Evolutionary conservation across 2,113 vertebrate genomes (phyloP).

Genomic region (Cyprinodon tularosa): DNA sequence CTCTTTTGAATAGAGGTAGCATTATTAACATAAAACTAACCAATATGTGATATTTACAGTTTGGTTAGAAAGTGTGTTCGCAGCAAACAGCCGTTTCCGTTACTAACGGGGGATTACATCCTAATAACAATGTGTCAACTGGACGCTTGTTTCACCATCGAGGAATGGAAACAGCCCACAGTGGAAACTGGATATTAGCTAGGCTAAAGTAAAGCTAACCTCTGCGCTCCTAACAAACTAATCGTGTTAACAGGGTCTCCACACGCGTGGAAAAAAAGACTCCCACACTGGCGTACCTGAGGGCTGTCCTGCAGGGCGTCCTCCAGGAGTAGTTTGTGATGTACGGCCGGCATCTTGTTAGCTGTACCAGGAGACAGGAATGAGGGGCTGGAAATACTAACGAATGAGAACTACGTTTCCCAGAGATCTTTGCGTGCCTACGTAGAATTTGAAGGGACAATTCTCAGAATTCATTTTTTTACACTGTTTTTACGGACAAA

Average conservation of each 20-base stretch:
- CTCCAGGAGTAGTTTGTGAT: constrained; percentile 94
- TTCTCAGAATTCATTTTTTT: constrained; percentile 37
- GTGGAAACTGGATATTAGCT: constrained; percentile 11
- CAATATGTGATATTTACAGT: background rate
- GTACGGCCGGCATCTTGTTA: constrained; percentile 92
- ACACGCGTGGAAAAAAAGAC: background rate
- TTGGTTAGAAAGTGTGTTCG: background rate
- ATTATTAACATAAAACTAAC: constrained; percentile 4
- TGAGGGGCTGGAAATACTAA: constrained; percentile 67
- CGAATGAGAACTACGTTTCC: constrained; percentile 72
- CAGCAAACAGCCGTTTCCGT: background rate
- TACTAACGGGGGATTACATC: constrained; percentile 5
- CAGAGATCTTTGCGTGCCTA: constrained; percentile 54
- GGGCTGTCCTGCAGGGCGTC: constrained; percentile 96
- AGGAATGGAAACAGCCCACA: constrained; percentile 40
- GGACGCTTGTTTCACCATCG: constrained; percentile 59
- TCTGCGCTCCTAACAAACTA: background rate
- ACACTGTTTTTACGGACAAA: constrained; percentile 6
- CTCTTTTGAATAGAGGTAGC: constrained; percentile 14
- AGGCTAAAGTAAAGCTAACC: constrained; percentile 30
- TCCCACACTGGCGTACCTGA: constrained; percentile 82
- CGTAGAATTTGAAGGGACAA: constrained; percentile 29
- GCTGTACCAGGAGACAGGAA: constrained; percentile 48
- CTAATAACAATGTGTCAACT: constrained; percentile 36
- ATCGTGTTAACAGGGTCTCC: background rate